Evolutionary conservation across 2,797 vertebrate species (phyloP), one percentile per base, ranked within the genome.

Genomic region (Gobio occitaniae): DNA sequence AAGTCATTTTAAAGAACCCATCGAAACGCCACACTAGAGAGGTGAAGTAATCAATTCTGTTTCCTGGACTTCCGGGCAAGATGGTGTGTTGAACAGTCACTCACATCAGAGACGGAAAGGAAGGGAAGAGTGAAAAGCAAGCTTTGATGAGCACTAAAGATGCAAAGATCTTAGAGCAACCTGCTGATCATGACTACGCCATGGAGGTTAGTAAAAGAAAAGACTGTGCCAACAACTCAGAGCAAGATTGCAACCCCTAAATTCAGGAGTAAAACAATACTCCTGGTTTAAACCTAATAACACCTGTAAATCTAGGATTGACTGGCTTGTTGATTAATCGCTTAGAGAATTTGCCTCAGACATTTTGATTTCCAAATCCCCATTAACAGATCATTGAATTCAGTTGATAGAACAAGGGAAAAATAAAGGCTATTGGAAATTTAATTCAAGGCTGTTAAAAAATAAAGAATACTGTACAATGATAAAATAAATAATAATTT

Each of bases 271-370:
- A 47, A 77, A 59, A 7, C 52, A 56, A 38, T 56, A 56, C 10
- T 77, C 52, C 29, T 77, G 29, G 11, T 36, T 21, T 77, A 77
- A 78, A 78, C 56, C 77, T 78, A 78, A 65, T 47, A 63, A 63
- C 3, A 44, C 21, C 36, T 77, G 17, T 17, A 59, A 77, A 77
- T 77, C 52, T 11, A 41, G 32, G 10, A 77, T 59, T 77, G 75
- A 59, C 17, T 77, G 52, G 21, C 44, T 74, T 0, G 71, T 38
- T 48, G 70, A 13, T 74, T 16, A 74, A 3, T 21, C 25, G 1
- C n/a, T 17, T 56, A 19, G 16, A 56, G 19, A 56, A 17, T 21
- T 19, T 7, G 54, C 19, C 8, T 56, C 6, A 8, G 7, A 56
- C 1, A 21, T 21, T 4, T 56, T 38, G 15, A 44, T 70, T 41